Conservation (phyloP, 2,113 vertebrate species). For the Zingel zingel region DNA sequence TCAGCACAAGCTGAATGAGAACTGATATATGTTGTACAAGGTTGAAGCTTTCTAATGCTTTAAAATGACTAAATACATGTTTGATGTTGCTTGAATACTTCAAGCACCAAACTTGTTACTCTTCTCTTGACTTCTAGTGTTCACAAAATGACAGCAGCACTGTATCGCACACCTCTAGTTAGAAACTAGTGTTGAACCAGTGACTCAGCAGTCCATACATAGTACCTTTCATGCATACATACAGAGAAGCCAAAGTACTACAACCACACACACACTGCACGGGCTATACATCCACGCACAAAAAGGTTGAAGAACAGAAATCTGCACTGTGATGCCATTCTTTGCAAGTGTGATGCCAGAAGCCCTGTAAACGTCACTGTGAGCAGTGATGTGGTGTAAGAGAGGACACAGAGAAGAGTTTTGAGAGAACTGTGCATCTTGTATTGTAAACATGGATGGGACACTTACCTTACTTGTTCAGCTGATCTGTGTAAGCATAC, state of each 20-base stretch:
- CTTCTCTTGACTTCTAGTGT: neutral
- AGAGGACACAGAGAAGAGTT: constrained; percentile 55
- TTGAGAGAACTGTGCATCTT: constrained; percentile 67
- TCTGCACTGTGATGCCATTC: constrained; percentile 97
- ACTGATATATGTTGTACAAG: neutral
- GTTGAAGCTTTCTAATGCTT: neutral
- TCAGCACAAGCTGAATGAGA: neutral
- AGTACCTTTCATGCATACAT: constrained; percentile 39
- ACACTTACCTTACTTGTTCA: constrained; percentile 93
- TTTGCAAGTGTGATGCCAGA: constrained; percentile 98
- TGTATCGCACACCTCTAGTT: neutral
- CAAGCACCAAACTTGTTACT: neutral
- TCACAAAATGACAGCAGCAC: neutral
- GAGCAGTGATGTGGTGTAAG: constrained; percentile 52
- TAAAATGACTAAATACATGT: too few species aligned
- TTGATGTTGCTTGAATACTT: neutral
- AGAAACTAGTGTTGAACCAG: constrained; percentile 38
- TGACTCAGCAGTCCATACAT: constrained; percentile 56
- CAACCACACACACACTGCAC: constrained; percentile 65
- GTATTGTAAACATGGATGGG: constrained; percentile 87
- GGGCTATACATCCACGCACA: constrained; percentile 60
- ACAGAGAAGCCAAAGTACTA: constrained; percentile 57
- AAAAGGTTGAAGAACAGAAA: constrained; percentile 71
- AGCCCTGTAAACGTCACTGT: constrained; percentile 78
- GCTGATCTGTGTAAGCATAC: constrained; percentile 96